Evolutionary conservation across 2,113 vertebrate species (phyloP).

Genomic region (Ardeotis arabs): DNA sequence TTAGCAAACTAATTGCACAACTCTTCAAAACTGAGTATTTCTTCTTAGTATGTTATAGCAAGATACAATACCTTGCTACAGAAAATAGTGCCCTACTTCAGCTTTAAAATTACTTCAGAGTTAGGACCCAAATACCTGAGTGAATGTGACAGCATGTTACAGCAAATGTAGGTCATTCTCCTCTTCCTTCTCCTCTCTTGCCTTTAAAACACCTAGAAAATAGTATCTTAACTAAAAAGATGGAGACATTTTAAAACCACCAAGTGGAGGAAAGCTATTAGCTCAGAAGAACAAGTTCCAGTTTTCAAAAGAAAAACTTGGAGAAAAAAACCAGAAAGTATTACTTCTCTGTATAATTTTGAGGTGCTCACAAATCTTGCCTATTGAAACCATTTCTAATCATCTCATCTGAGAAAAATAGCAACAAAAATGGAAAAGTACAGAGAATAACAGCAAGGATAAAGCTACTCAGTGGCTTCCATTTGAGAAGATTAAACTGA

Average conservation of each 20-base stretch:
- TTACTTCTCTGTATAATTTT: neutral
- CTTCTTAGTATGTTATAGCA: neutral
- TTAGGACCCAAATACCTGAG: neutral
- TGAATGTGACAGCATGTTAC: neutral
- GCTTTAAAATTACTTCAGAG: neutral
- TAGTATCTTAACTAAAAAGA: neutral
- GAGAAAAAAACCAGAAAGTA: neutral
- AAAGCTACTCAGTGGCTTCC: neutral
- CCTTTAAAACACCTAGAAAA: neutral
- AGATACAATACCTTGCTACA: neutral
- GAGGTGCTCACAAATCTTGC: neutral
- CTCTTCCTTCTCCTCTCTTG: neutral
- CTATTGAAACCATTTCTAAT: neutral
- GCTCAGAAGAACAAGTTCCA: neutral
- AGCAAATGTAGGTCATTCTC: constrained; percentile 1
- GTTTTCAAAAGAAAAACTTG: neutral
- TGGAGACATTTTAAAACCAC: neutral
- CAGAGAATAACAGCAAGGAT: neutral
- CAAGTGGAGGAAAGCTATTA: neutral
- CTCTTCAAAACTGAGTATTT: neutral
- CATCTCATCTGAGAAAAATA: neutral
- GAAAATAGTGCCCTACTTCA: neutral
- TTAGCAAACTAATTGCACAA: neutral
- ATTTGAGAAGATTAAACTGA: neutral
- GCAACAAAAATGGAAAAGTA: neutral